These are phyloP conservation scores for Microcebus griseorufus DNA, from an alignment of 2,113 vertebrate species.

Conservation along the genomic window DNA sequence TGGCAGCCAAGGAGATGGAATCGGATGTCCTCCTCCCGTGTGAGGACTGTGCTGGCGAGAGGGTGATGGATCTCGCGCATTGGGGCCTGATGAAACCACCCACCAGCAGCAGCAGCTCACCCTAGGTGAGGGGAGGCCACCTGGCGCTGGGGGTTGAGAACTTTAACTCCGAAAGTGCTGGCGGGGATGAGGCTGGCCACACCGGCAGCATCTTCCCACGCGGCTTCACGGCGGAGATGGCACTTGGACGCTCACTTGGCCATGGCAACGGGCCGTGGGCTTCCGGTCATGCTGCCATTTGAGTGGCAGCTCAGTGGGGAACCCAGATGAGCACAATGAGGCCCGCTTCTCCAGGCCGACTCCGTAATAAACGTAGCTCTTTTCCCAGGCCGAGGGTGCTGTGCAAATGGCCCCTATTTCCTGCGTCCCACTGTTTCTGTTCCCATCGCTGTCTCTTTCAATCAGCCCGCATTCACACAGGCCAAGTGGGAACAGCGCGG, in stretches of 20 bases:
- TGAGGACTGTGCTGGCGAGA: neutral
- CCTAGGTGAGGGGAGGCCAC: neutral
- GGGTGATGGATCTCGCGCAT: neutral
- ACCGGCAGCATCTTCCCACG: constrained; percentile 27
- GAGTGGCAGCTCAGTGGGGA: constrained; percentile 57
- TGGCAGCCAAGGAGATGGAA: neutral
- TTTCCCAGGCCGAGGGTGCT: constrained; percentile 38
- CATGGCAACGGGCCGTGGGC: neutral
- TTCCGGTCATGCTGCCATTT: constrained; percentile 6
- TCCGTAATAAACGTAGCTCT: neutral
- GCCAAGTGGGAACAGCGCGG: neutral
- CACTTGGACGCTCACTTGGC: neutral
- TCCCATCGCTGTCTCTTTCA: neutral
- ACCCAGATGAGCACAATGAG: neutral
- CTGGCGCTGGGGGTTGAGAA: neutral
- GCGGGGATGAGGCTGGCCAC: neutral
- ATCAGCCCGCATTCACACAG: neutral
- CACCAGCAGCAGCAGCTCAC: neutral
- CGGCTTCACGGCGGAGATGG: neutral
- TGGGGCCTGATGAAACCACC: neutral
- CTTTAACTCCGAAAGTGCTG: neutral
- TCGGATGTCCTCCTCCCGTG: neutral
- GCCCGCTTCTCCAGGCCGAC: neutral
- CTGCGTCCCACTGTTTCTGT: neutral
- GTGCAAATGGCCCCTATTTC: neutral